Evolutionary conservation across 2,888 invertebrate genomes (phyloP).

Genomic region (Drosophila rellima): DNA sequence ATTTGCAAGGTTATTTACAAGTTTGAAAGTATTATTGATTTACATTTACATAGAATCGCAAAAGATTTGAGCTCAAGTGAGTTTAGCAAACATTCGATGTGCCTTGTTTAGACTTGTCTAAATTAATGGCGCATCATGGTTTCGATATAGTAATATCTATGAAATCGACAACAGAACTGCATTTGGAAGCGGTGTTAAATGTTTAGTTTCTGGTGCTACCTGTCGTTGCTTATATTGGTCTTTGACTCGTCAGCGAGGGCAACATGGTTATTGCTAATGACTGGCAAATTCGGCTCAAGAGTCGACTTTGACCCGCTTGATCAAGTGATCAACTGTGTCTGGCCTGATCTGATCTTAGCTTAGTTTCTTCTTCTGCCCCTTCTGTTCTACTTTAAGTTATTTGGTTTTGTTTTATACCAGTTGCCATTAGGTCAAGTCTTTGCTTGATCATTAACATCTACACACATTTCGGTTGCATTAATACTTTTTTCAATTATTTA

Average conservation of each 20-base stretch:
- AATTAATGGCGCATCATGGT: slow-evolving; percentile 31
- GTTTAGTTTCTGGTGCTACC: slow-evolving; percentile 36
- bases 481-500: slow-evolving; percentile 17
- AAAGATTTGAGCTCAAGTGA: background rate
- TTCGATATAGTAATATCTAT: background rate
- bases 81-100: slow-evolving; percentile 25
- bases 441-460: slow-evolving; percentile 42
- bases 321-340: slow-evolving; percentile 56
- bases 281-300: slow-evolving; percentile 63
- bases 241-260: slow-evolving; percentile 57
- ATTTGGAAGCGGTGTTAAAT: slow-evolving; percentile 34
- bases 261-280: slow-evolving; percentile 64
- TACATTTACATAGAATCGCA: background rate
- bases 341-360: slow-evolving; percentile 34
- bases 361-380: slow-evolving; percentile 18
- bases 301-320: slow-evolving; percentile 78
- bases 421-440: slow-evolving; percentile 34
- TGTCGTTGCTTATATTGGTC: slow-evolving; percentile 34
- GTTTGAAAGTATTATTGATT: slow-evolving; percentile 25
- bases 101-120: slow-evolving; percentile 1
- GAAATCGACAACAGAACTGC: slow-evolving; percentile 17
- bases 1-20: slow-evolving; percentile 15
- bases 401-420: slow-evolving; percentile 39
- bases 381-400: slow-evolving; percentile 61
- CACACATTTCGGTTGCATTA: slow-evolving; percentile 1